Evolutionary conservation across 2,888 invertebrate genomes (phyloP).

Genomic region (Cacoxenus indagator): DNA sequence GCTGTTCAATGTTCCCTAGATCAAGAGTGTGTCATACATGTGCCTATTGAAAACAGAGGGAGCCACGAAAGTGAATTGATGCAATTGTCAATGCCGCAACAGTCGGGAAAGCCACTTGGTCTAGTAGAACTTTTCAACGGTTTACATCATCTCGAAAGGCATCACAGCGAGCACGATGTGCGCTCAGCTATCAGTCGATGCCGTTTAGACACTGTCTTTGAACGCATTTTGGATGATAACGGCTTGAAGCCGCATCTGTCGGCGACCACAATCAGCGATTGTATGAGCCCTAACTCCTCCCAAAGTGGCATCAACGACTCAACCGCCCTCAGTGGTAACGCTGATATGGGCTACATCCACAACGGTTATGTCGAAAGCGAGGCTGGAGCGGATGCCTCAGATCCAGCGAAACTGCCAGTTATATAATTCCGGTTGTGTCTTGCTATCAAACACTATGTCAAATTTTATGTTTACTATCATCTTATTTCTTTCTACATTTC

Average conservation of each 20-base stretch:
- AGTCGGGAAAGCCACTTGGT: conserved; percentile 29
- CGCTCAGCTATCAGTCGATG: conserved; percentile 66
- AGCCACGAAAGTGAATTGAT: neutral
- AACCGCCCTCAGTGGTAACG: conserved; percentile 47
- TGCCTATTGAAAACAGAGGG: too few relatives aligned
- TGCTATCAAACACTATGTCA: neutral
- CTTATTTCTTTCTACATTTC: neutral
- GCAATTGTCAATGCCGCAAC: conserved; percentile 22
- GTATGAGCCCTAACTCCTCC: neutral
- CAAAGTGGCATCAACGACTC: conserved; percentile 30
- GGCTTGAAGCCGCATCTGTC: conserved; percentile 31
- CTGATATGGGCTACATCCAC: conserved; percentile 61
- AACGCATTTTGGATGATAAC: conserved; percentile 64
- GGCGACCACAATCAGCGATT: conserved; percentile 14
- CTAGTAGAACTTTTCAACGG: conserved; percentile 57
- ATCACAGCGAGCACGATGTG: conserved; percentile 42
- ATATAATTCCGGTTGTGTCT: neutral
- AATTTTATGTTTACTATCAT: neutral
- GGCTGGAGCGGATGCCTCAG: conserved; percentile 28
- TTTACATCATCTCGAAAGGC: conserved; percentile 45
- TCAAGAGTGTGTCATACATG: conserved; percentile 16
- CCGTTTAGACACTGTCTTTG: conserved; percentile 69
- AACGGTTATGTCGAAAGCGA: conserved; percentile 66
- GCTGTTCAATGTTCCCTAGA: conserved; percentile 18
- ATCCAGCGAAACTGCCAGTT: neutral